Evolutionary conservation across 2,888 invertebrate species (phyloP), one percentile per base, ranked within the genome.

Genomic region (Zaprionus obscuricornis): DNA sequence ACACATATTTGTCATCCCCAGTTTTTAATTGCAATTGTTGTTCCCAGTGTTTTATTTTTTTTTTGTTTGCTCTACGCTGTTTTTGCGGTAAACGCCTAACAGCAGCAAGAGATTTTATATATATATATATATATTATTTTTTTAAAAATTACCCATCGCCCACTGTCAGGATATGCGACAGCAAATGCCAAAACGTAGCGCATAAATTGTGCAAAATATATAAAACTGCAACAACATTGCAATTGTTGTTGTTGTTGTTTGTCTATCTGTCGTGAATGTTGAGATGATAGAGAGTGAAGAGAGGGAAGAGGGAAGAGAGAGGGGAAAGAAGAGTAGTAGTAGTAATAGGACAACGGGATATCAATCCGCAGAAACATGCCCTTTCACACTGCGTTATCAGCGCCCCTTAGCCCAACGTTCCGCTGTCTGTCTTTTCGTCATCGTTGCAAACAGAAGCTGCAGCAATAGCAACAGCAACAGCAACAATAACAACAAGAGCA

Each of bases 321-420:
- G n/a, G n/a, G n/a, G n/a, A n/a, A n/a, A n/a, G n/a, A n/a, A n/a
- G n/a, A 4, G 22, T n/a, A n/a, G 45, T 31, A 29, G 29, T 49
- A 36, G 36, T 45, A 27, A 7, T 22, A 54, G 70, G 76, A 72
- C 88, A 87, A 89, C 88, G 86, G 88, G 89, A 88, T 74, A 83
- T 82, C 87, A 84, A 76, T 89, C 89, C 89, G 74, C 89, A 89
- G 69, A 74, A 88, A 89, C 89, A 89, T 88, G 88, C 88, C 89
- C 89, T 89, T 88, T 85, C 87, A 84, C 86, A 88, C 88, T 85
- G 71, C 76, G 72, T 75, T 77, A 68, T 68, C 69, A 64, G 73
- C 55, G 67, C 52, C 65, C 60, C 47, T 62, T 51, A 34, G 24
- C 26, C 45, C 42, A 26, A 24, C 52, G 11, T 22, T 33, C 11